These are phyloP conservation scores for Apostichopus parvimensis DNA, from an alignment of 35 echinoderm and acorn worm genomes.

Conservation along the genomic window DNA sequence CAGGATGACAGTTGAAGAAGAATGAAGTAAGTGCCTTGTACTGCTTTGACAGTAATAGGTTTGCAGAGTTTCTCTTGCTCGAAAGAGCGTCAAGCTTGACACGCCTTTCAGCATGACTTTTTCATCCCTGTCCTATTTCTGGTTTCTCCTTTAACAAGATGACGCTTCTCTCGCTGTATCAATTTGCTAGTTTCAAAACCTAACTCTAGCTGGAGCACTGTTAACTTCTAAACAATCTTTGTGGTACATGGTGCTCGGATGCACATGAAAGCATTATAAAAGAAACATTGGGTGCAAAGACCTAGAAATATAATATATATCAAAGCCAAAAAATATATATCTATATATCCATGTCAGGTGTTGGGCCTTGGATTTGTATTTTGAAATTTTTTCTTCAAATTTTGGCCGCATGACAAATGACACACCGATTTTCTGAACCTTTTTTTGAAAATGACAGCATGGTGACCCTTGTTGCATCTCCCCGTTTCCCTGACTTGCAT, in stretches of 20 bases:
- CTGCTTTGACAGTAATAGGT: too few relatives aligned
- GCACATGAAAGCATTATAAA: neutral
- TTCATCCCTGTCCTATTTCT: neutral
- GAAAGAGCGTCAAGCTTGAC: neutral
- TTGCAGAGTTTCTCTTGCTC: neutral
- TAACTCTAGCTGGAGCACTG: slow-evolving; percentile 25
- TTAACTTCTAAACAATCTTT: slow-evolving; percentile 33
- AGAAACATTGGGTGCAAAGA: neutral
- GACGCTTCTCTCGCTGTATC: too few relatives aligned
- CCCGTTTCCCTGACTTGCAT: neutral
- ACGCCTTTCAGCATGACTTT: neutral
- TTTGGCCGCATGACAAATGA: too few relatives aligned
- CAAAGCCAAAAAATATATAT: too few relatives aligned
- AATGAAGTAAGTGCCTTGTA: neutral
- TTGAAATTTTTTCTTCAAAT: too few relatives aligned
- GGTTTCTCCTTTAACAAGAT: too few relatives aligned
- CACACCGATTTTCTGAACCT: too few relatives aligned
- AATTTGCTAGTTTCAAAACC: too few relatives aligned
- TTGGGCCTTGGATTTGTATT: too few relatives aligned
- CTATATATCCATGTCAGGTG: too few relatives aligned
- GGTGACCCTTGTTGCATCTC: neutral
- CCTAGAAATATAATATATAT: too few relatives aligned
- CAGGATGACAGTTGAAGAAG: neutral
- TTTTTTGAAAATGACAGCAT: neutral
- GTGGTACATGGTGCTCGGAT: slow-evolving; percentile 21